These are phyloP conservation scores for Listronotus oregonensis DNA, from an alignment of 1,140 invertebrate genomes.

Conservation along the genomic window DNA sequence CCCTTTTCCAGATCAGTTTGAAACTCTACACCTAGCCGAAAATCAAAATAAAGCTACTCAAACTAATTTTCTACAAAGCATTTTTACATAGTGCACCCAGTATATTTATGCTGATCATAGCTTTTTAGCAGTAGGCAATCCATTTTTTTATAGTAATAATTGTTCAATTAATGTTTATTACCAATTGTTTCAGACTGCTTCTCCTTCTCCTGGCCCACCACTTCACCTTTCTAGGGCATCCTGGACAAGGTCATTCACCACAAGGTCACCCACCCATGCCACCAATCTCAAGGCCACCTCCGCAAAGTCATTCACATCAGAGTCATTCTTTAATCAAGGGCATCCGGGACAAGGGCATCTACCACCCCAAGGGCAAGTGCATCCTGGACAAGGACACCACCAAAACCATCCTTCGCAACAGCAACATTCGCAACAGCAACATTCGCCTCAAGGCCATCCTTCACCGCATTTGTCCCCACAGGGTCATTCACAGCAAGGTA, in stretches of 20 bases:
- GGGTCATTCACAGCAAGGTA: slow-evolving; percentile 27
- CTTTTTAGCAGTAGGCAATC: no score
- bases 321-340: neutral
- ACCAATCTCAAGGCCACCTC: slow-evolving; percentile 19
- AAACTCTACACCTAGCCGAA: no score
- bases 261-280: slow-evolving; percentile 14
- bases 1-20: no score
- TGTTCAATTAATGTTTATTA: neutral
- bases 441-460: slow-evolving; percentile 30
- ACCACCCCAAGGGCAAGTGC: slow-evolving; percentile 10
- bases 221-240: slow-evolving; percentile 33
- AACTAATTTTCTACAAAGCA: no score
- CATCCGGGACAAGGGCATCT: slow-evolving; percentile 16
- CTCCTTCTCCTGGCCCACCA: slow-evolving; percentile 49
- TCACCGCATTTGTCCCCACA: slow-evolving; percentile 27
- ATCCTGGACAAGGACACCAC: slow-evolving; percentile 16
- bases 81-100: no score
- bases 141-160: no score
- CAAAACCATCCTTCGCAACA: slow-evolving; percentile 8
- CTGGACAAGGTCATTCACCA: slow-evolving; percentile 13
- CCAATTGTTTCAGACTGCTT: slow-evolving; percentile 43
- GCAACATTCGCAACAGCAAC: slow-evolving; percentile 11
- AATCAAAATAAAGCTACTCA: no score
- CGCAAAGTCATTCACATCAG: slow-evolving; percentile 3
- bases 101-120: no score